Base-by-base conservation (phyloP, 2,888 invertebrate genomes). In the Brenthis hecate region DNA sequence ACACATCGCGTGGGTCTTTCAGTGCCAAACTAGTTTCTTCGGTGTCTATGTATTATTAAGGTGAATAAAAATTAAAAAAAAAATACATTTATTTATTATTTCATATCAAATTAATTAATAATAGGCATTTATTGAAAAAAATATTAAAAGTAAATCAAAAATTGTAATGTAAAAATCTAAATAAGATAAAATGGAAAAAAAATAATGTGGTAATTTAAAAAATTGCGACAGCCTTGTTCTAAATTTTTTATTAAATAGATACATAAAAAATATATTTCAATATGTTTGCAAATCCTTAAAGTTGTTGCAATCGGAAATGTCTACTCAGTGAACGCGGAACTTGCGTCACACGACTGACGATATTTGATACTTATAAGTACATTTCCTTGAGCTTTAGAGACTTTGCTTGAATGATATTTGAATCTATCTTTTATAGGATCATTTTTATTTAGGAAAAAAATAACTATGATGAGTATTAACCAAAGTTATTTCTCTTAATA, bases 11-110 rank as follows among this genome's bases (percentile, higher is more conserved):
- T 66, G 54, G 51, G 72, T 73, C 68, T 75, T 64, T 78, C 78
- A 81, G 84, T 86, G 86, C 83, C 83, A 85, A 86, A 85, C 82
- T 84, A 79, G 74, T 74, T 75, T 77, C 73, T 73, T 70, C 73
- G 73, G 71, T 76, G 71, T 70, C 71, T 74, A 72, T 72, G 68
- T 68, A 70, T 58, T 64, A 47, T 55, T 66, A 73, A 72, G 76
- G 72, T 74, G 71, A 75, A 76, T 75, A 75, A 73, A 76, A 73
- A 14, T 53, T 62, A 62, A 53, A 16, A 51, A 51, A n/a, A 13
- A 57, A 6, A 23, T 19, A 36, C 1, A 19, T 28, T 13, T 62
- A 53, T 53, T 60, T 60, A 47, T 60, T 60, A 47, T 47, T 58
- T 58, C 36, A 58, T 47, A 8, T 47, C 28, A 28, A 11, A 58